Base-by-base conservation (phyloP, 1,140 invertebrate species). In the Bombus confusus region DNA sequence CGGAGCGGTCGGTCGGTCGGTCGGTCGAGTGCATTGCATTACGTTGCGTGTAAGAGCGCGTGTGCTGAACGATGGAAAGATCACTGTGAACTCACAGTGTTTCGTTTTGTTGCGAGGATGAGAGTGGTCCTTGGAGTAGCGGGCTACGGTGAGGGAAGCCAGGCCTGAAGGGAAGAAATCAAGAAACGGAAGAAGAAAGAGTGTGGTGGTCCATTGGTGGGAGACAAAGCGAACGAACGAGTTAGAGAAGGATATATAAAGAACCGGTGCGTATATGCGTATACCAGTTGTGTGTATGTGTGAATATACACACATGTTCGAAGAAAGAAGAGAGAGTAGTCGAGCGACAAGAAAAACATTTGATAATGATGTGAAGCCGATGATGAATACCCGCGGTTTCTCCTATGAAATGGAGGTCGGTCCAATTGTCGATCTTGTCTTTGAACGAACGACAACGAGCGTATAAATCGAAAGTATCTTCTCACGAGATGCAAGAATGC, bases 381-480 rank as follows among this genome's bases (percentile, higher is more conserved):
- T 37, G 64, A 31, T n/a, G 59, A 88, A 86, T 31, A 66, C 18
- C 64, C 47, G 31, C 10, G 47, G 37, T 68, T 74, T 68, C 10
- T 64, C 31, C 37, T 22, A 74, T 68, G 64, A 47, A 62, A 68
- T 64, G 37, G 66, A 39, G 22, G 64, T 72, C 52, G 41, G 57
- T 68, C 31, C 25, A 57, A 39, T 39, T 12, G 18, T 52, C 18
- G 41, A 43, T 75, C 47, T 34, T 41, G 75, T 41, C 68, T 73
- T 78, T 74, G 69, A 77, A 80, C 25, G 73, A 52, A 69, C 41
- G 64, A 77, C 47, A n/a, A 73, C 68, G 43, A 64, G 47, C 64
- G 34, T 37, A 59, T 71, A 80, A 71, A 28, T 15, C 6, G 22
- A 6, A 37, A 10, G 15, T n/a, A 66, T 37, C 8, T 31, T 79